Evolutionary conservation across 2,113 vertebrate genomes (phyloP).

Genomic region (Anhinga rufa): DNA sequence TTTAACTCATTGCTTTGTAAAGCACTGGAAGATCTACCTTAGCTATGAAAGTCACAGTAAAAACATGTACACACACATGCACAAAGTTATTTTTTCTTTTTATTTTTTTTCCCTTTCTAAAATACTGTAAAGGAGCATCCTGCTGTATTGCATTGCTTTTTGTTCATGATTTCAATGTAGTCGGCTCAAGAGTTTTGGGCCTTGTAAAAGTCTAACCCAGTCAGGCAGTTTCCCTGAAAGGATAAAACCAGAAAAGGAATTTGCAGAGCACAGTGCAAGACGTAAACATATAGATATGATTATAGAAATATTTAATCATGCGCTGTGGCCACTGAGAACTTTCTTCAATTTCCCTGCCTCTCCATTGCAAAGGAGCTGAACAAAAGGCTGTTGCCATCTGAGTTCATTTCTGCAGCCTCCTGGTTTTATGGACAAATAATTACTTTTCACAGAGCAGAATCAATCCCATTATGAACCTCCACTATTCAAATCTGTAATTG

Average conservation of each 20-base stretch:
- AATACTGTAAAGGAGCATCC: background rate
- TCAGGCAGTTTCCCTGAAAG: background rate
- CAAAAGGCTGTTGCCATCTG: conserved; percentile 56
- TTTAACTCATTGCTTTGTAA: background rate
- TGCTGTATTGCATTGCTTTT: background rate
- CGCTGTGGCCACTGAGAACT: conserved; percentile 36
- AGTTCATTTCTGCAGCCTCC: conserved; percentile 34
- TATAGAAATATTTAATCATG: conserved; percentile 31
- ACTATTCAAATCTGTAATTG: conserved; percentile 54
- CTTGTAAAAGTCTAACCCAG: background rate
- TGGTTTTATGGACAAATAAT: conserved; percentile 64
- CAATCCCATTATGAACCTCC: conserved; percentile 37
- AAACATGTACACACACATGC: background rate
- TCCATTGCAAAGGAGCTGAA: conserved; percentile 13
- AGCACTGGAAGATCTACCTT: background rate
- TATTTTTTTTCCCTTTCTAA: background rate
- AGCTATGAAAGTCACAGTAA: background rate
- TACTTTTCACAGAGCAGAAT: conserved; percentile 53
- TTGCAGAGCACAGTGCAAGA: background rate
- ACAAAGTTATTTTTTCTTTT: background rate
- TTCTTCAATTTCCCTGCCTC: conserved; percentile 50
- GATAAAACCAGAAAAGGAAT: conserved; percentile 5
- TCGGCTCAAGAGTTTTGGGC: background rate
- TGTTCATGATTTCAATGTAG: background rate
- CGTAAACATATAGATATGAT: background rate